Evolutionary conservation across 2,113 vertebrate species (phyloP), one percentile per base, ranked within the genome.

Genomic region (Apodemus speciosus): DNA sequence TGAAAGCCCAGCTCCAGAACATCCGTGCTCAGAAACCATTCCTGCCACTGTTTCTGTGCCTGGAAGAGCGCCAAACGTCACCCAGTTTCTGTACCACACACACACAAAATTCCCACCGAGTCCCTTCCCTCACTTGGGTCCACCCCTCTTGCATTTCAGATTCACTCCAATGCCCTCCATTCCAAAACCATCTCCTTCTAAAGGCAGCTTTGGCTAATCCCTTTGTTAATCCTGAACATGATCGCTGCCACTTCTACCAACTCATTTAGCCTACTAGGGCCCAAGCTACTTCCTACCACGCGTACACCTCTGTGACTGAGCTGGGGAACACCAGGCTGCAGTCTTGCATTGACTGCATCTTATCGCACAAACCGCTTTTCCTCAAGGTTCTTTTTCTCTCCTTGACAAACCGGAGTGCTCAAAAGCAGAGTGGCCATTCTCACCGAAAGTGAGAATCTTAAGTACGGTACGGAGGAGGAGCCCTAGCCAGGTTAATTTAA

Each of bases 161-260:
- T 13, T 56, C 90, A 46, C 77, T 68, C 38, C 83, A 56, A 6
- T 35, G n/a, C 35, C 58, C 4, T 83, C 64, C 80, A 51, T 27
- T 86, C 85, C 72, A 73, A 92, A 88, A 88, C 27, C 87, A 73
- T 23, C 68, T 69, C 62, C 81, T 77, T 91, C 89, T 81, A 76
- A 91, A 84, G 73, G 58, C 81, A 73, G 79, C 83, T 93, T 43
- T 66, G 53, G 68, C 38, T 97, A 95, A 95, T 94, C 77, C 77
- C 86, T 92, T 46, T 89, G 94, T 90, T 97, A 95, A 96, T 94
- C 89, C 90, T 49, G 73, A 91, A 81, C 85, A 46, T 46, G 88
- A 94, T 30, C 90, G 25, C 71, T 20, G 46, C 20, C 71, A 81
- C 94, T 90, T 93, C 84, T 71, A 66, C 23, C 7, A 79, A 90